Conservation (phyloP, 2,888 invertebrate genomes). For the Zygogramma bicolorata region DNA sequence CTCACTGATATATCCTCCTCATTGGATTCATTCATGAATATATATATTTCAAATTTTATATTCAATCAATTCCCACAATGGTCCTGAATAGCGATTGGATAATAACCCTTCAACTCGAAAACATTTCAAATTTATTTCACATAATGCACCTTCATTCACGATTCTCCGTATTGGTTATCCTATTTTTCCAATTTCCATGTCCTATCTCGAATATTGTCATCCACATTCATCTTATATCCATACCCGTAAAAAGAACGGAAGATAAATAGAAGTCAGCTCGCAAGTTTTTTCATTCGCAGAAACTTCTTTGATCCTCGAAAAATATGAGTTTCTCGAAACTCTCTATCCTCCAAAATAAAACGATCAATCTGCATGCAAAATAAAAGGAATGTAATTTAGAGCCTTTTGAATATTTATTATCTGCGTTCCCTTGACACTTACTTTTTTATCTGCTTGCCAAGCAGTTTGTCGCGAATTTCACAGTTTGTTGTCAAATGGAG, state of each 20-base stretch:
- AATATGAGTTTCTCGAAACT: neutral
- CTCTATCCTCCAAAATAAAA: conserved; percentile 7
- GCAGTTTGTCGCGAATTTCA: neutral
- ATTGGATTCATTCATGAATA: no score
- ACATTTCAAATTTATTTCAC: neutral
- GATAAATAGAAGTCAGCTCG: neutral
- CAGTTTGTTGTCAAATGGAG: neutral
- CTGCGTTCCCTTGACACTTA: neutral
- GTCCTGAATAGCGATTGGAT: no score
- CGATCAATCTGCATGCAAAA: conserved; percentile 10
- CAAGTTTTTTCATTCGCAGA: neutral
- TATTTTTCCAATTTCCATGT: neutral
- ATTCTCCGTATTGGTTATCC: neutral
- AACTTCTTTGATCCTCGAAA: conserved; percentile 3
- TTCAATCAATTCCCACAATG: no score
- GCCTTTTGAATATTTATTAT: conserved; percentile 5
- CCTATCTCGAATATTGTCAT: neutral
- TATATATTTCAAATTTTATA: no score
- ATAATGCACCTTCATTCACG: neutral
- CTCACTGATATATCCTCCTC: no score
- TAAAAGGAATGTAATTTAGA: conserved; percentile 9
- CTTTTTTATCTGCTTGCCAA: conserved; percentile 8
- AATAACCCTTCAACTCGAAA: no score
- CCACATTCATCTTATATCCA: conserved; percentile 1
- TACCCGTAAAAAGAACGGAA: neutral